These are phyloP conservation scores for Orchesella cincta DNA, from an alignment of 1,140 invertebrate species.

Conservation along the genomic window DNA sequence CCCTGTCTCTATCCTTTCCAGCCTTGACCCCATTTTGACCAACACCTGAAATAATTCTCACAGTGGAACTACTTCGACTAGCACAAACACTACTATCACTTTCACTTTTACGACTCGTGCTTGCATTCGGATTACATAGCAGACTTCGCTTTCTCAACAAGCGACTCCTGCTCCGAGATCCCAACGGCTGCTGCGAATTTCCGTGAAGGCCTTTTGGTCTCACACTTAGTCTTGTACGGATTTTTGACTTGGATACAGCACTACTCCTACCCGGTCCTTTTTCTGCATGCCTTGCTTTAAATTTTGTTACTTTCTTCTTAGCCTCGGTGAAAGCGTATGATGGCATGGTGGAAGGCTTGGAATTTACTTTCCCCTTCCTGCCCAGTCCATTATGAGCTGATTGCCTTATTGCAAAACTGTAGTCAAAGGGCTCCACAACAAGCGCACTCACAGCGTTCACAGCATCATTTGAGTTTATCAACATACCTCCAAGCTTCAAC, in stretches of 20 bases:
- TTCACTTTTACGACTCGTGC: constrained; percentile 32
- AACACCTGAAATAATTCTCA: constrained; percentile 15
- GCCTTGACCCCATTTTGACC: not conserved
- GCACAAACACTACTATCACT: constrained; percentile 38
- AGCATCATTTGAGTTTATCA: constrained; percentile 45
- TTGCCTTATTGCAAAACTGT: not conserved
- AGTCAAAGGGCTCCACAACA: constrained; percentile 32
- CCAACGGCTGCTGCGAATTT: not conserved
- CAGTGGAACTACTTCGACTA: constrained; percentile 34
- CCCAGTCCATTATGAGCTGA: constrained; percentile 2
- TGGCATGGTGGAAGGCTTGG: not conserved
- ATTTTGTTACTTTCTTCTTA: not conserved
- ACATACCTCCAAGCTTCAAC: constrained; percentile 31
- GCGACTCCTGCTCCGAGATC: constrained; percentile 40
- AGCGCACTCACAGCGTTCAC: constrained; percentile 47
- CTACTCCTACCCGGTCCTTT: not conserved
- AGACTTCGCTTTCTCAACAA: constrained; percentile 31
- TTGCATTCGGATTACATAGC: not conserved
- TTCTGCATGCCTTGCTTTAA: not conserved
- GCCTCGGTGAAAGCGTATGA: not conserved
- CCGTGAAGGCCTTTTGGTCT: constrained; percentile 9
- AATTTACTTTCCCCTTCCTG: not conserved
- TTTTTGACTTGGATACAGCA: constrained; percentile 5
- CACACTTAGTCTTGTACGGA: constrained; percentile 11
- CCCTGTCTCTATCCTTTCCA: constrained; percentile 10